Evolutionary conservation across 2,797 vertebrate genomes (phyloP).

Genomic region (Megalops cyprinoides): DNA sequence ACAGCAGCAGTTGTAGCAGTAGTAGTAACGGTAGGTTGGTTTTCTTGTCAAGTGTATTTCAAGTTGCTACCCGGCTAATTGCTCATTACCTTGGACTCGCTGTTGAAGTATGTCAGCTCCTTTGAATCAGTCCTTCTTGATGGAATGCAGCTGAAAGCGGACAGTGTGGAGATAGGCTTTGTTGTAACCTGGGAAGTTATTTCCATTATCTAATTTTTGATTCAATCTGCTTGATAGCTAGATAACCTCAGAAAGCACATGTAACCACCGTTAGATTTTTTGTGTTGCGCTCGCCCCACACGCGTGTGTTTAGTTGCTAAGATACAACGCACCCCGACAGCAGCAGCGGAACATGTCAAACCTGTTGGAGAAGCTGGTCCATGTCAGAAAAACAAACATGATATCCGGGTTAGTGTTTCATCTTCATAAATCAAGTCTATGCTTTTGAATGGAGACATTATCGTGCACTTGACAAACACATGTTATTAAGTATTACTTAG

Average conservation of each 20-base stretch:
- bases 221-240: background rate
- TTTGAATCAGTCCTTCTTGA: conserved; percentile 55
- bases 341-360: background rate
- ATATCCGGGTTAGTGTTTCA: background rate
- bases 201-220: conserved; percentile 54
- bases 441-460: background rate
- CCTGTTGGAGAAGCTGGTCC: background rate
- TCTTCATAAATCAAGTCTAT: background rate
- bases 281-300: background rate
- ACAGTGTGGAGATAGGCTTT: conserved; percentile 54
- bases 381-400: background rate
- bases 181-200: conserved; percentile 41
- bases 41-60: background rate
- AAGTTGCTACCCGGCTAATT: background rate
- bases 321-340: background rate
- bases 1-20: background rate
- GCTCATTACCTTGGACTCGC: conserved; percentile 53
- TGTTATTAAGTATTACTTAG: background rate
- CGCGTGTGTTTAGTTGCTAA: conserved; percentile 21
- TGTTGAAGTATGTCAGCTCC: conserved; percentile 63
- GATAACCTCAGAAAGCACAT: background rate
- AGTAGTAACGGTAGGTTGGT: background rate
- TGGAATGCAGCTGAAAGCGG: conserved; percentile 65
- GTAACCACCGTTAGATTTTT: background rate
- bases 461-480: background rate